These are phyloP conservation scores for Oxytorus armatus DNA, from an alignment of 2,888 invertebrate species.

Conservation along the genomic window DNA sequence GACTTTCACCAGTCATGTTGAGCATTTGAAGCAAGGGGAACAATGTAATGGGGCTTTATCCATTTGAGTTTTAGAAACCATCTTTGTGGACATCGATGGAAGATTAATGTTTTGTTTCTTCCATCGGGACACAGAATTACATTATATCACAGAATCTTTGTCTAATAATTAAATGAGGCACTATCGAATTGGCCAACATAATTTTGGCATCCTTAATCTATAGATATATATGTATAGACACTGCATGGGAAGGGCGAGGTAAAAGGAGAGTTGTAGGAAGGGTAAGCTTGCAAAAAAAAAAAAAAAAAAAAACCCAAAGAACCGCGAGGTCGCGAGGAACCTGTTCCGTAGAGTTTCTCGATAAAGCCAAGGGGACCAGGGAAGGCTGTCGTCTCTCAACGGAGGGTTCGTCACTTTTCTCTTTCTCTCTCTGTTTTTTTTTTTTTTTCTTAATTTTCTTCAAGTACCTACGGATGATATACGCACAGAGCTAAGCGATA, in stretches of 20 bases:
- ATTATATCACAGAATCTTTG: constrained; percentile 4
- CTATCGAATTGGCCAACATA: background rate
- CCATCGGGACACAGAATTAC: background rate
- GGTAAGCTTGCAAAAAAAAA: constrained; percentile 42
- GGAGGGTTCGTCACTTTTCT: constrained; percentile 30
- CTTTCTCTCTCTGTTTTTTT: background rate
- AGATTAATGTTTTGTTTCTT: background rate
- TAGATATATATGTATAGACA: background rate
- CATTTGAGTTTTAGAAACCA: background rate
- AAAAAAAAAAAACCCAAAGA: constrained; percentile 50
- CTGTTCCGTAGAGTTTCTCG: constrained; percentile 64
- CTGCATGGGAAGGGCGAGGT: constrained; percentile 1
- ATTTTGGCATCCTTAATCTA: background rate
- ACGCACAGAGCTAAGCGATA: background rate
- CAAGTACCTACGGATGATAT: background rate
- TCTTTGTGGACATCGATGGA: background rate
- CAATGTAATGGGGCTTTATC: no score
- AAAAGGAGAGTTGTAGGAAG: constrained; percentile 26
- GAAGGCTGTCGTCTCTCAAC: constrained; percentile 20
- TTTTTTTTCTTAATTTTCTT: background rate
- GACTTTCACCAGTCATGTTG: no score
- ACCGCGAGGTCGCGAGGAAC: constrained; percentile 68
- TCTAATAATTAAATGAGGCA: constrained; percentile 6
- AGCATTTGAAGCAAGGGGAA: no score
- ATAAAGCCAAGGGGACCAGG: constrained; percentile 27